phyloP scores from a whole-genome alignment of 2,888 invertebrate genomes.

The Nebria brevicollis region DNA sequence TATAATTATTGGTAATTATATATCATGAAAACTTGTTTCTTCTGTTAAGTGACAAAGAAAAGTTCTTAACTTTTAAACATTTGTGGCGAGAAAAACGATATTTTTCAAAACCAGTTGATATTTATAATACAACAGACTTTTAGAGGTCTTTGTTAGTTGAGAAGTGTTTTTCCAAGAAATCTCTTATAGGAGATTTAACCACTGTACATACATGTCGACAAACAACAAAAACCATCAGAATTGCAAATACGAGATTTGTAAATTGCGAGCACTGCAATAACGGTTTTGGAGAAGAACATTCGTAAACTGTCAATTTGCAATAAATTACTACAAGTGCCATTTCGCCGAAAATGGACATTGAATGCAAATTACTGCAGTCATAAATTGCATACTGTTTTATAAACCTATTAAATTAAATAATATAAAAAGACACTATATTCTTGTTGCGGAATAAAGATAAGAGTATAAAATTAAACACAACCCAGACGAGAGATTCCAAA shows the following conservation, averaged over 20 bases:
- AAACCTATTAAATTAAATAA: slow-evolving; percentile 3
- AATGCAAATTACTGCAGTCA: slow-evolving; percentile 8
- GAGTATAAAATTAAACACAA: no score
- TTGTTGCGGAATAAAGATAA: no score
- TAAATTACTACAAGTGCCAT: slow-evolving; percentile 27
- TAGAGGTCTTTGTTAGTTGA: background rate
- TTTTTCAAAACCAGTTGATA: background rate
- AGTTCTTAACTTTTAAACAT: background rate
- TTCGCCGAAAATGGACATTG: slow-evolving; percentile 13
- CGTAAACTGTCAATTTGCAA: slow-evolving; percentile 30
- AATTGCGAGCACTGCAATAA: slow-evolving; percentile 31
- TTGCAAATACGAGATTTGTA: slow-evolving; percentile 36
- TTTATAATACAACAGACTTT: background rate
- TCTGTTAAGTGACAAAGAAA: background rate
- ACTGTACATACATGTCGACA: background rate
- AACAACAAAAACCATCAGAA: slow-evolving; percentile 20
- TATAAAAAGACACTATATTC: no score
- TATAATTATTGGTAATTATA: background rate
- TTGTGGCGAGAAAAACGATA: background rate
- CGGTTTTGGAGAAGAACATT: slow-evolving; percentile 14
- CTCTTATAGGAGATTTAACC: background rate
- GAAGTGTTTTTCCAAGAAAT: slow-evolving; percentile 31
- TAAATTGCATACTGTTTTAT: background rate
- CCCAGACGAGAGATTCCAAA: no score
- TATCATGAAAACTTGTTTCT: background rate